Evolutionary conservation across 2,797 vertebrate genomes (phyloP).

Genomic region (Pyrocephalus nanus): DNA sequence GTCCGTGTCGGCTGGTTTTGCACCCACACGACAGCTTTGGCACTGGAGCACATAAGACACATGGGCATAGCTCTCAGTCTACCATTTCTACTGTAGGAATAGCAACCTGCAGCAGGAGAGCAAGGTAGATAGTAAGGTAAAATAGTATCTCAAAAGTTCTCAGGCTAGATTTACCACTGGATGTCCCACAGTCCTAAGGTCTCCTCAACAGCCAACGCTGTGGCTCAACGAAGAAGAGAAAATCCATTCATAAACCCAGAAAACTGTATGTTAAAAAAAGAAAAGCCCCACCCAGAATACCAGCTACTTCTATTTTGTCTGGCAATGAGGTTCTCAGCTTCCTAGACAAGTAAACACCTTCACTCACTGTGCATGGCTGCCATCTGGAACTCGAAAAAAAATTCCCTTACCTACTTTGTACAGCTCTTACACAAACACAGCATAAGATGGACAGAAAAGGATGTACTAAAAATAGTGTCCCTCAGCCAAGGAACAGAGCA

Average conservation of each 20-base stretch:
- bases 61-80: not conserved
- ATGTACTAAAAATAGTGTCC: conserved; percentile 54
- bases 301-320: conserved; percentile 57
- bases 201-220: not conserved
- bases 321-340: conserved; percentile 53
- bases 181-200: not conserved
- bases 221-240: conserved; percentile 8
- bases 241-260: conserved; percentile 58
- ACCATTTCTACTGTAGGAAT: not conserved
- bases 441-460: conserved; percentile 54
- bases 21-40: not conserved
- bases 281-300: conserved; percentile 27
- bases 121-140: not conserved
- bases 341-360: conserved; percentile 63
- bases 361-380: conserved; percentile 28
- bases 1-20: not conserved
- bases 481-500: not conserved
- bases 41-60: accelerated
- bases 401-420: conserved; percentile 51
- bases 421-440: conserved; percentile 57
- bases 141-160: not conserved
- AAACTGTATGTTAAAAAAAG: conserved; percentile 35
- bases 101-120: not conserved
- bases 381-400: conserved; percentile 46
- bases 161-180: not conserved